Conservation (phyloP, 2,888 invertebrate genomes). For the Antheraea assamensis region DNA sequence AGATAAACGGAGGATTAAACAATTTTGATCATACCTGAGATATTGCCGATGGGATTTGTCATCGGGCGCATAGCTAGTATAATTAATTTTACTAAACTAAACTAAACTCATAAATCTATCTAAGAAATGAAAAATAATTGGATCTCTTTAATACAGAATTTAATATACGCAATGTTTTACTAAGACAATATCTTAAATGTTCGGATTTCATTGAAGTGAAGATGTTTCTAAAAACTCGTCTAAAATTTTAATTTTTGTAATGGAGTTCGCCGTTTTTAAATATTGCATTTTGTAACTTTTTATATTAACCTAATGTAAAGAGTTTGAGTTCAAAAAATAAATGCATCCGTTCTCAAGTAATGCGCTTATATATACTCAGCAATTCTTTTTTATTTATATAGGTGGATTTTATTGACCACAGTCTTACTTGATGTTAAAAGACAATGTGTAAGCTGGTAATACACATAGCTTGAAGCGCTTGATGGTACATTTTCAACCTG, state of each 20-base stretch:
- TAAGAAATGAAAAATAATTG: neutral
- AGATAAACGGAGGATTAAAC: neutral
- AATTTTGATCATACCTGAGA: neutral
- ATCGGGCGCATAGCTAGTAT: neutral
- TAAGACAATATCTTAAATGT: too few relatives aligned
- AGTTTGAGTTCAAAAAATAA: too few relatives aligned
- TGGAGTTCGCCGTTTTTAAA: neutral
- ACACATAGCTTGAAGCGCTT: too few relatives aligned
- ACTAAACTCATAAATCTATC: neutral
- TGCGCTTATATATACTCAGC: too few relatives aligned
- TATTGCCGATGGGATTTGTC: neutral
- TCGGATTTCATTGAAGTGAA: neutral
- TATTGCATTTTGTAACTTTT: too few relatives aligned
- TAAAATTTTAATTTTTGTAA: neutral
- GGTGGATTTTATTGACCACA: too few relatives aligned
- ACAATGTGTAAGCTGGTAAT: too few relatives aligned
- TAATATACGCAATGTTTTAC: neutral
- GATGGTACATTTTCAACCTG: too few relatives aligned
- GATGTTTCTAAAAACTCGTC: neutral
- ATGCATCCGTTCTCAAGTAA: too few relatives aligned
- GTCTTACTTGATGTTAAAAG: too few relatives aligned
- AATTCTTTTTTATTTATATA: too few relatives aligned
- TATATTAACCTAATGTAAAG: too few relatives aligned
- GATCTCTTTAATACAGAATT: neutral
- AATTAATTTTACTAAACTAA: neutral